A percentile compares a stretch with the other conserved stretches of the same genome.
Conservation (phyloP, 2,113 vertebrate species). For the Canis aureus region DNA sequence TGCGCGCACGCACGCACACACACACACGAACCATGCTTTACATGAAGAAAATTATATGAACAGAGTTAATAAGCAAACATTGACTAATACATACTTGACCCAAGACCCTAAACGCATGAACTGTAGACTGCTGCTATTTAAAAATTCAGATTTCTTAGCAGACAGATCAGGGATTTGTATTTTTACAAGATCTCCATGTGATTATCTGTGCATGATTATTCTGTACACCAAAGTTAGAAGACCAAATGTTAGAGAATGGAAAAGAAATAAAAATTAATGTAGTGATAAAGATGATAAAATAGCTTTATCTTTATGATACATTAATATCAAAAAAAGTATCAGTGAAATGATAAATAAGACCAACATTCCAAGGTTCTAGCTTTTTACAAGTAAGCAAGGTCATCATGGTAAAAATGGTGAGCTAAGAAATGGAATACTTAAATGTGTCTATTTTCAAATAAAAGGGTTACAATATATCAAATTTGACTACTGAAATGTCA, state of each 20-base stretch:
- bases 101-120: background rate
- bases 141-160: background rate
- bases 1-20: background rate
- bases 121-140: background rate
- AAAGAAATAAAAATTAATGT: background rate
- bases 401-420: background rate
- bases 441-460: background rate
- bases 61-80: background rate
- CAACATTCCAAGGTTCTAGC: background rate
- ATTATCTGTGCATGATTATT: background rate
- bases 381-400: background rate
- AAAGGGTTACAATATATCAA: background rate
- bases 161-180: background rate
- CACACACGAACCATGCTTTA: background rate
- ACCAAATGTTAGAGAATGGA: background rate
- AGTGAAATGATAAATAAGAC: background rate
- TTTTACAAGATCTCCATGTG: background rate
- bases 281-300: background rate
- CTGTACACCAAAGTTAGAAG: background rate
- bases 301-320: background rate
- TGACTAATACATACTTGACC: background rate
- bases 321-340: background rate
- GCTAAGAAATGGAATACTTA: background rate
- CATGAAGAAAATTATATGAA: background rate
- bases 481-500: background rate